Conservation (phyloP, 2,113 vertebrate species). For the Amphiprion ocellaris region DNA sequence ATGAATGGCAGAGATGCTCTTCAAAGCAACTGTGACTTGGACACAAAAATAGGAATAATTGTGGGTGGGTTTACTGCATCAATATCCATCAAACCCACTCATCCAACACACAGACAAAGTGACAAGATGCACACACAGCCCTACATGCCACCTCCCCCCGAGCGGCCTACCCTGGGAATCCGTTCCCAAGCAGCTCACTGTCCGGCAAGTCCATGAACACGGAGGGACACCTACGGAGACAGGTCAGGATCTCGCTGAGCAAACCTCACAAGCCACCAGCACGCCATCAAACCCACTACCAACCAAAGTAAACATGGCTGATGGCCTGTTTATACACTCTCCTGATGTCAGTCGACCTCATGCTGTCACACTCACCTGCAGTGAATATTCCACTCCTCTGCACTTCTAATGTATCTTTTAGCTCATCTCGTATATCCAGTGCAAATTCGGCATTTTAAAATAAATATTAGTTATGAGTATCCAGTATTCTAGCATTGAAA, state of each 20-base stretch:
- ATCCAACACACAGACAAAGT: conserved; percentile 59
- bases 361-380: conserved; percentile 15
- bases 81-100: conserved; percentile 12
- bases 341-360: background rate
- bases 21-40: conserved; percentile 23
- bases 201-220: conserved; percentile 89
- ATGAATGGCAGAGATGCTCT: conserved; percentile 33
- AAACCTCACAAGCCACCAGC: conserved; percentile 72
- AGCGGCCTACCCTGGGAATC: conserved; percentile 86
- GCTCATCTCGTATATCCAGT: background rate
- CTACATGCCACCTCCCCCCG: conserved; percentile 73
- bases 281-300: conserved; percentile 40
- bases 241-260: conserved; percentile 84
- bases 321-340: conserved; percentile 1
- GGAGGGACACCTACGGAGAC: conserved; percentile 88
- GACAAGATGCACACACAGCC: conserved; percentile 68
- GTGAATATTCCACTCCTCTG: no score
- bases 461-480: background rate
- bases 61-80: background rate
- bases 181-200: conserved; percentile 87
- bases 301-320: conserved; percentile 18
- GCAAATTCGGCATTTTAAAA: background rate
- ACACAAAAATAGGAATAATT: conserved; percentile 25
- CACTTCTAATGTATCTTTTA: background rate
- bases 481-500: background rate